Evolutionary conservation across 2,888 invertebrate species (phyloP).

Genomic region (Pseudococcus longispinus): DNA sequence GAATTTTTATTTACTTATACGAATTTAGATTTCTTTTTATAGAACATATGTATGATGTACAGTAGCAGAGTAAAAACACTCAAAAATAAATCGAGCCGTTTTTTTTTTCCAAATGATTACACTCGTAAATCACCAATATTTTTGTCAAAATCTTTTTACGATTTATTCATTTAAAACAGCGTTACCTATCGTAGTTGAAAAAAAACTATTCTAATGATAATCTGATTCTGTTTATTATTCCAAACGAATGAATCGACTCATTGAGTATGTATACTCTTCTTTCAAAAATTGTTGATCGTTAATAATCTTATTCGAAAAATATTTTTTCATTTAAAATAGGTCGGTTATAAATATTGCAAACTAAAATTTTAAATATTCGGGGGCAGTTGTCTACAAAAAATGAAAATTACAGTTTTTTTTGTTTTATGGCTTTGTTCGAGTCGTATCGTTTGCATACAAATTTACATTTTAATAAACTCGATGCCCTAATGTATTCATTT

Average conservation of each 20-base stretch:
- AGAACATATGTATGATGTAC: slow-evolving; percentile 1
- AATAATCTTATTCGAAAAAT: no score
- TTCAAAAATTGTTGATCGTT: no score
- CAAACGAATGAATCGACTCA: no score
- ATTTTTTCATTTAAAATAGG: no score
- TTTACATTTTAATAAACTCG: slow-evolving; percentile 1
- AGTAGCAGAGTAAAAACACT: background rate
- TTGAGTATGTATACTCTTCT: no score
- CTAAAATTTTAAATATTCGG: background rate
- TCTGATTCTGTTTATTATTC: no score
- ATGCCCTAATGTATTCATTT: background rate
- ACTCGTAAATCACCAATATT: background rate
- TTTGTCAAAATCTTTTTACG: background rate
- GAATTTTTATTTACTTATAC: slow-evolving; percentile 38
- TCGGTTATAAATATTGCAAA: no score
- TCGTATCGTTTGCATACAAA: slow-evolving; percentile 6
- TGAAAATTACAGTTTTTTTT: background rate
- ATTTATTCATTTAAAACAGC: no score
- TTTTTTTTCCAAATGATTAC: background rate
- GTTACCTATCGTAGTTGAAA: no score
- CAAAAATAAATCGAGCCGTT: background rate
- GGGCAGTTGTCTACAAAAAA: background rate
- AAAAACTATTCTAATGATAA: no score
- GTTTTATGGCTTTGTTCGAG: background rate
- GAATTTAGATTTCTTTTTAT: slow-evolving; percentile 45